Conservation (phyloP, 2,888 invertebrate species). For the Hipparchia semele region DNA sequence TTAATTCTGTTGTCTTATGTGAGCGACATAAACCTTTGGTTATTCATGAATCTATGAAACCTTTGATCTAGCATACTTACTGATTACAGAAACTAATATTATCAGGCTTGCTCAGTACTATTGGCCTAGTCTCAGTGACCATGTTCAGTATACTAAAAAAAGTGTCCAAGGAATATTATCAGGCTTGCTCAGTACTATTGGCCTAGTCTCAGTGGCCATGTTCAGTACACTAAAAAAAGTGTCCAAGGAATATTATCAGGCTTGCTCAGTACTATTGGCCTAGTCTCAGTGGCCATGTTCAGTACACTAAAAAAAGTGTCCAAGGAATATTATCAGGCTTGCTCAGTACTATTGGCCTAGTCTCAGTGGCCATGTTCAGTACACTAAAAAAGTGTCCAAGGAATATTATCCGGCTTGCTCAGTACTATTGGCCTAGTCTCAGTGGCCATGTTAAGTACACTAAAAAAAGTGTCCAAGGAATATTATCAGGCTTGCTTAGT, state of each 20-base stretch:
- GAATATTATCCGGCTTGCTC: neutral
- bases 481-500: neutral
- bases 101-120: neutral
- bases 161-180: neutral
- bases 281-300: too few relatives aligned
- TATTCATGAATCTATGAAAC: slow-evolving; percentile 27
- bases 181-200: neutral
- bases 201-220: too few relatives aligned
- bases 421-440: neutral
- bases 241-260: neutral
- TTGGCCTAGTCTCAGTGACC: too few relatives aligned
- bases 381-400: too few relatives aligned
- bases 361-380: too few relatives aligned
- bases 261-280: neutral
- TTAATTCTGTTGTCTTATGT: slow-evolving; percentile 42
- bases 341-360: neutral
- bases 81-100: neutral
- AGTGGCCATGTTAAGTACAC: too few relatives aligned
- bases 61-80: neutral
- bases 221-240: too few relatives aligned
- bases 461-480: neutral
- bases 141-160: too few relatives aligned
- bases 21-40: slow-evolving; percentile 29
- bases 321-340: neutral
- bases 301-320: too few relatives aligned